Percentiles rank a stretch among this genome's conserved stretches.
Evolutionary conservation across 30 jellyfish, hydroid and myxozoan genomes (phyloP).

Genomic region (Cassiopea xamachana): DNA sequence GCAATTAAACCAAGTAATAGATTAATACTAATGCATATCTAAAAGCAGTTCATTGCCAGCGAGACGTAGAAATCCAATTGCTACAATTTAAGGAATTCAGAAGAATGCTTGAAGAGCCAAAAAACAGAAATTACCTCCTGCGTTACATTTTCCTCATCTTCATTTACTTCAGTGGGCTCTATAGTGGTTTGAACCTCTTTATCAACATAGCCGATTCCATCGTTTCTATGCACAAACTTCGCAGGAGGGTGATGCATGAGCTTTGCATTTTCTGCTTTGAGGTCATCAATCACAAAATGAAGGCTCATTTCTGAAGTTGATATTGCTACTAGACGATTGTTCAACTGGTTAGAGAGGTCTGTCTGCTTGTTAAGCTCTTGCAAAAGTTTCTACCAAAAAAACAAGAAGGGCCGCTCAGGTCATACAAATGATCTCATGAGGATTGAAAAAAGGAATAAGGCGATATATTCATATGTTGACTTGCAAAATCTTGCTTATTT

Average conservation of each 20-base stretch:
- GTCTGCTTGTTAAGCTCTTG: slow-evolving; percentile 33
- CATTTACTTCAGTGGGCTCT: neutral
- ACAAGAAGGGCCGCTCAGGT: neutral
- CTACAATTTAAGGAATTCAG: too few relatives aligned
- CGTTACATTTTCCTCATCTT: neutral
- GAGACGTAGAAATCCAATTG: too few relatives aligned
- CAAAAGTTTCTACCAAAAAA: slow-evolving; percentile 23
- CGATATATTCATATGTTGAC: neutral
- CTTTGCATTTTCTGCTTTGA: slow-evolving; percentile 35
- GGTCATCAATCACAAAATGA: slow-evolving; percentile 46
- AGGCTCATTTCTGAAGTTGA: slow-evolving; percentile 62
- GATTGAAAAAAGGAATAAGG: neutral
- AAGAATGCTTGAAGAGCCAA: neutral
- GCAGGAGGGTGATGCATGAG: neutral
- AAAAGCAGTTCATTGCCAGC: too few relatives aligned
- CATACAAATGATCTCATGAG: neutral
- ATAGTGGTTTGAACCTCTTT: slow-evolving; percentile 15
- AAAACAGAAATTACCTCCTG: neutral
- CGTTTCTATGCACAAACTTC: neutral
- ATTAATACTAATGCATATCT: too few relatives aligned
- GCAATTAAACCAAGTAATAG: too few relatives aligned
- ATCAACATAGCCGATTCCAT: neutral
- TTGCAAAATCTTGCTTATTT: neutral
- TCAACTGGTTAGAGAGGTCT: slow-evolving; percentile 5
- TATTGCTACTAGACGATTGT: slow-evolving; percentile 8